phyloP scores from a whole-genome alignment of 2,113 vertebrate genomes.

The Melanerpes formicivorus region DNA sequence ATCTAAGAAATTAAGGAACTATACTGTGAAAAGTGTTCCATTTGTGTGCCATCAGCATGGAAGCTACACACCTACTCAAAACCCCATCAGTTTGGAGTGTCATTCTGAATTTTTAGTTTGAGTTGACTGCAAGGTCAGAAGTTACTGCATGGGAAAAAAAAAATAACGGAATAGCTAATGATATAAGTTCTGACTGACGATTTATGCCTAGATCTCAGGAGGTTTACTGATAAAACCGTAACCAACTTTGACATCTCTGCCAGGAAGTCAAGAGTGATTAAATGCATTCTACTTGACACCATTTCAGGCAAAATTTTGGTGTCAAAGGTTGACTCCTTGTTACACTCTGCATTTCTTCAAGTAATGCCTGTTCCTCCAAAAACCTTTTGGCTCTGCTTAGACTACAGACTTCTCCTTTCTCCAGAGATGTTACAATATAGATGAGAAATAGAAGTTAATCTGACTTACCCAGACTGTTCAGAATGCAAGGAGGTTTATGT shows the following conservation, averaged over 20 bases:
- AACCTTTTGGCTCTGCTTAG: neutral
- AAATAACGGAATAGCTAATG: conserved; percentile 40
- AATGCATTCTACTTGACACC: neutral
- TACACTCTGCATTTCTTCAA: neutral
- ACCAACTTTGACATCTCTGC: conserved; percentile 36
- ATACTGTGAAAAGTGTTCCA: neutral
- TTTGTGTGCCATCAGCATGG: neutral
- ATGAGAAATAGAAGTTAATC: neutral
- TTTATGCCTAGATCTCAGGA: conserved; percentile 16
- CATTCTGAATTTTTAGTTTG: conserved; percentile 29
- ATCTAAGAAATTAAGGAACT: neutral
- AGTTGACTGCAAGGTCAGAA: conserved; percentile 48
- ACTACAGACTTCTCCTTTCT: neutral
- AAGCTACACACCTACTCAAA: neutral
- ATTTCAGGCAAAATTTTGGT: conserved; percentile 10
- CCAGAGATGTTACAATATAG: neutral
- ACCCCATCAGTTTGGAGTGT: neutral
- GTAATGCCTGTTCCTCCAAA: neutral
- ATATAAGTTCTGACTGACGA: conserved; percentile 37
- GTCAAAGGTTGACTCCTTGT: neutral
- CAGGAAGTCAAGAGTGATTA: neutral
- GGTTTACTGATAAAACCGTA: neutral
- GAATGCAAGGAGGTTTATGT: neutral
- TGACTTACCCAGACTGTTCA: neutral
- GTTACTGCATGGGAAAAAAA: neutral